phyloP scores from a whole-genome alignment of 2,113 vertebrate genomes.

The Percina caprodes region DNA sequence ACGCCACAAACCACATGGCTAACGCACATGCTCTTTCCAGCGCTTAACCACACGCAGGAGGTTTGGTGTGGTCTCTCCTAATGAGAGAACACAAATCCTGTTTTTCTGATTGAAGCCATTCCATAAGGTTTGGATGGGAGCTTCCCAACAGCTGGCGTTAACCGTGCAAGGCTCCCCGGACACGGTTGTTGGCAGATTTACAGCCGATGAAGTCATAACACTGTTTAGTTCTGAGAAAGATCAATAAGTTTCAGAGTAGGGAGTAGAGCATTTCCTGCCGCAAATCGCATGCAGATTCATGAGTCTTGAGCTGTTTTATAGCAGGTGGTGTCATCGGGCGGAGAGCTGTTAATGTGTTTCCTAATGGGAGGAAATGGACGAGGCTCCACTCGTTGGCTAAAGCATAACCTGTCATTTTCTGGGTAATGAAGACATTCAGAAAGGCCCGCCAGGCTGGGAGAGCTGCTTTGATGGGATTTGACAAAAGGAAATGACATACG shows the following conservation, averaged over 20 bases:
- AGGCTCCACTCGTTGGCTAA: conserved; percentile 7
- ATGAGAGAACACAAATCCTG: conserved; percentile 41
- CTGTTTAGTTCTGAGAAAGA: not conserved
- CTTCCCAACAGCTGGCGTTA: conserved; percentile 32
- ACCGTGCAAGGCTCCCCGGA: not conserved
- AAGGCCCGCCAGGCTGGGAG: not conserved
- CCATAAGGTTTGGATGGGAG: conserved; percentile 22
- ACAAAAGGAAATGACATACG: conserved; percentile 1
- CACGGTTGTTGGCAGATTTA: conserved; percentile 15
- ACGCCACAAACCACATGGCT: conserved; percentile 13
- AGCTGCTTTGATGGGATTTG: conserved; percentile 17
- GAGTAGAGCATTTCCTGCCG: conserved; percentile 10
- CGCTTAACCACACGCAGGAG: conserved; percentile 24
- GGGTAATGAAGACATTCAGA: conserved; percentile 9
- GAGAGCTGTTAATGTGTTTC: conserved; percentile 30
- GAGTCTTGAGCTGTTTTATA: conserved; percentile 38
- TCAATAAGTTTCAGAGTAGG: not conserved
- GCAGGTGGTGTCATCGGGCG: conserved; percentile 35
- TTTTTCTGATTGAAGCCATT: conserved; percentile 13
- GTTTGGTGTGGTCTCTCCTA: conserved; percentile 30
- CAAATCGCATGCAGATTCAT: conserved; percentile 9
- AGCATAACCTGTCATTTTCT: conserved; percentile 22
- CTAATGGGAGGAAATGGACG: conserved; percentile 14
- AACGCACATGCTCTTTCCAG: conserved; percentile 14
- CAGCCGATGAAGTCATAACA: conserved; percentile 20